Conservation (phyloP, 2,113 vertebrate species). For the Isichthys henryi region DNA sequence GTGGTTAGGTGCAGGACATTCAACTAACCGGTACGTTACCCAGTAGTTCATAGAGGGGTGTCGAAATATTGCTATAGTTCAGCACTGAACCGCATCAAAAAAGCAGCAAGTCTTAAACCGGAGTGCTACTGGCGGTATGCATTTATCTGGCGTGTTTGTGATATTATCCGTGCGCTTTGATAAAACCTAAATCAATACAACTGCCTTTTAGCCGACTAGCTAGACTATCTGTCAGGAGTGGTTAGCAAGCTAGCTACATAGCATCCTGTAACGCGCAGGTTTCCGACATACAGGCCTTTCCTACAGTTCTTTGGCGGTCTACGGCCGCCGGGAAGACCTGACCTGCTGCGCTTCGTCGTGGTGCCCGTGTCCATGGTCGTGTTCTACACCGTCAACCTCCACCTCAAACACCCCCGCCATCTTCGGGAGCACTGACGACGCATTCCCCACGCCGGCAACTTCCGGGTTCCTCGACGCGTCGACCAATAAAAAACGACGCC, state of each 20-base stretch:
- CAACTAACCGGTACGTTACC: background rate
- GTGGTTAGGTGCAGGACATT: background rate
- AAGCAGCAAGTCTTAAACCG: background rate
- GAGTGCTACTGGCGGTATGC: background rate
- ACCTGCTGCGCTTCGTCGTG: conserved; percentile 54
- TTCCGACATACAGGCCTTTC: background rate
- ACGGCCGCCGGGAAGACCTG: background rate
- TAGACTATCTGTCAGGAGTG: background rate
- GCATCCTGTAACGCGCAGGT: background rate
- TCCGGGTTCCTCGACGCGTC: conserved; percentile 26
- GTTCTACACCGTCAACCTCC: conserved; percentile 67
- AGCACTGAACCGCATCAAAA: background rate
- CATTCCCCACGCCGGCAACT: conserved; percentile 12
- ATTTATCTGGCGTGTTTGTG: background rate
- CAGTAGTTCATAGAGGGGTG: background rate
- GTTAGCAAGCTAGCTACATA: background rate
- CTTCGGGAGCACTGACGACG: conserved; percentile 48
- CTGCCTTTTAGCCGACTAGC: background rate
- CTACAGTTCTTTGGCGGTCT: background rate
- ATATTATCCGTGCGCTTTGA: background rate
- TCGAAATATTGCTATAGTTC: background rate
- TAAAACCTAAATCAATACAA: background rate
- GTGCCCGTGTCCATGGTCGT: conserved; percentile 58
- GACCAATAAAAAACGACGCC: conserved; percentile 27
- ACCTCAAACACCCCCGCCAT: conserved; percentile 75